Evolutionary conservation across 2,888 invertebrate species (phyloP), one percentile per base, ranked within the genome.

Genomic region (Heliconius hortense): DNA sequence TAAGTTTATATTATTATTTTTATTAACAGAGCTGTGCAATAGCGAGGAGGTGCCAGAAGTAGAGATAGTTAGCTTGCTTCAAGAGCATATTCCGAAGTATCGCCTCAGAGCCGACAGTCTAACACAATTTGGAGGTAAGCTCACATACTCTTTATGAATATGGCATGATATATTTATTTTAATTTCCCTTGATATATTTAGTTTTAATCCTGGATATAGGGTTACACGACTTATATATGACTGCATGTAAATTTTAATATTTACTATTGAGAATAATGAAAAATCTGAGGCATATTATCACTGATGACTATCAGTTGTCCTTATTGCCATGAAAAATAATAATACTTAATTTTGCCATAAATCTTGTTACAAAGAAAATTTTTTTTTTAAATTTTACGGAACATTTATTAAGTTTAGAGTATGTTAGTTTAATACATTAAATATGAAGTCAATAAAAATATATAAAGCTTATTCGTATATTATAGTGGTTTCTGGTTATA

Each of bases 51-150:
- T 98, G 92, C 97, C 98, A 80, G 99, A 99, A 95, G 98, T 99
- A 86, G 98, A 99, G 95, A 98, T 99, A 87, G 97, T 99, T 92
- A 98, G 98, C 90, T 95, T 99, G 82, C 95, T 99, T 83, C 97
- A 98, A 94, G 98, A 99, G 91, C 97, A 98, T 92, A 98, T 99
- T 90, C 99, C 99, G 73, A 96, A 97, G 88, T 99, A 99, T 93
- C 97, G 96, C 87, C 95, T 99, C 79, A 96, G 99, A 89, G 98
- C 98, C 76, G 99, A 99, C 94, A 97, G 97, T 82, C 95, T 98
- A 83, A 98, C 98, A 63, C 95, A 97, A 90, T 99, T 99, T 94
- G 96, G 97, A 94, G 98, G 98, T 96, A 63, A 71, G 39, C 10
- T 43, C 39, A 24, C 18, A 35, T 60, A 18, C 26, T 26, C 15